phyloP scores from a whole-genome alignment of 2,113 vertebrate species.

The Malaclemys terrapin region DNA sequence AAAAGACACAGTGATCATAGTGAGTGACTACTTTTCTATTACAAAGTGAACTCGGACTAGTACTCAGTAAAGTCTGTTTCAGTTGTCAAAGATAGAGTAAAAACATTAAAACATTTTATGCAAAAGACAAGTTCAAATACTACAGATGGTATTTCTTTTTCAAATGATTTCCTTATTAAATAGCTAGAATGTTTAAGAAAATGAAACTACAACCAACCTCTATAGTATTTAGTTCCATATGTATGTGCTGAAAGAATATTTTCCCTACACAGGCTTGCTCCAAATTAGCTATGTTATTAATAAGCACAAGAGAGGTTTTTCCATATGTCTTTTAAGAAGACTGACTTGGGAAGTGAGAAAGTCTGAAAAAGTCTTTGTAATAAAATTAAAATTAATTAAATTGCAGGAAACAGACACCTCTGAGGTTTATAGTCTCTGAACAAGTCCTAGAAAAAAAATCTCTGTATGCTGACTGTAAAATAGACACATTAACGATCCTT shows the following conservation, averaged over 20 bases:
- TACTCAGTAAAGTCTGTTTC: conserved; percentile 74
- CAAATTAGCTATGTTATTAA: conserved; percentile 60
- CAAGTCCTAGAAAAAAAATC: conserved; percentile 32
- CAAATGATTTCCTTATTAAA: conserved; percentile 74
- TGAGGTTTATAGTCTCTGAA: conserved; percentile 65
- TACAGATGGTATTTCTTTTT: conserved; percentile 72
- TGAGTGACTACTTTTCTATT: conserved; percentile 79
- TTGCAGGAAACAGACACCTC: conserved; percentile 66
- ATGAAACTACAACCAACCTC: conserved; percentile 49
- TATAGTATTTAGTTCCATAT: conserved; percentile 62
- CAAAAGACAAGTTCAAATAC: conserved; percentile 77
- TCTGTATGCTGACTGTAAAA: conserved; percentile 25
- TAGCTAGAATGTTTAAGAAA: conserved; percentile 64
- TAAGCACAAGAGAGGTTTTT: conserved; percentile 59
- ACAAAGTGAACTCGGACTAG: conserved; percentile 80
- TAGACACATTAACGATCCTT: neutral
- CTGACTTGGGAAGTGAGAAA: conserved; percentile 63
- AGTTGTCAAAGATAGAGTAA: conserved; percentile 73
- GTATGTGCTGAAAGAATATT: conserved; percentile 37
- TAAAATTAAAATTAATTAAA: conserved; percentile 75
- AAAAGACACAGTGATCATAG: conserved; percentile 85
- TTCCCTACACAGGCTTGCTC: conserved; percentile 53
- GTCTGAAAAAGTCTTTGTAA: conserved; percentile 70
- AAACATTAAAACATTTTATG: conserved; percentile 76
- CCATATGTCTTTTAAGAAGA: conserved; percentile 65